Base-by-base conservation (phyloP, 2,888 invertebrate genomes). In the Dorcus parallelipipedus region DNA sequence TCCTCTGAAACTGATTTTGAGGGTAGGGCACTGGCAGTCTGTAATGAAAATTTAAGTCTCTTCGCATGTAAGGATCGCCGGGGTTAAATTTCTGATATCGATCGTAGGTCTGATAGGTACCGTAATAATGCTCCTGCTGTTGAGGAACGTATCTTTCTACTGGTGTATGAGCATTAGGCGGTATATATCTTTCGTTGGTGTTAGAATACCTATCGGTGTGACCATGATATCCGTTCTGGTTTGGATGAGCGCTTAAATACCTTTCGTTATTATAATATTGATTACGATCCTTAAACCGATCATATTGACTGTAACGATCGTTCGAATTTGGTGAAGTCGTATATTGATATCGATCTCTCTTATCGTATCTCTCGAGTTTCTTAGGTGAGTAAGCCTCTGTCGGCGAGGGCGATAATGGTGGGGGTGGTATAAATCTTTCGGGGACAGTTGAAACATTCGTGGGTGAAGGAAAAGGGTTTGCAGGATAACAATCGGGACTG, bases 111-210 rank as follows among this genome's bases (percentile, higher is more conserved):
- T 60, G 60, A 43, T 60, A 60, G 9, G 54, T 49, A 4, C 39
- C 51, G 3, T 50, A 52, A 39, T 60, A 58, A 23, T 60, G 52
- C n/a, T 51, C 51, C 10, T 58, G 54, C 38, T 49, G 51, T 69
- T 85, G 82, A 56, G 88, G 86, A 66, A 88, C 86, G 75, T 88
- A 88, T 68, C 88, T 83, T 78, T 88, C 88, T 65, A 87, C 86
- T 10, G 88, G 87, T 70, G 86, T 85, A 76, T 88, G 88, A 10
- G 86, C 87, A 61, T 86, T 85, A 5, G 87, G 86, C 17, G 87
- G 86, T 64, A 87, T 83, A 57, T 69, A 69, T 55, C 67, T 64
- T 50, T 61, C 62, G 26, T 58, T 65, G 54, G 56, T 56, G 38
- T 55, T 48, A 39, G 40, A 55, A 47, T 60, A 62, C 8, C 64